A percentile compares a stretch with the other conserved stretches of the same genome.
These are phyloP conservation scores for Orchesella flavescens DNA, from an alignment of 2,888 invertebrate species.

Conservation along the genomic window DNA sequence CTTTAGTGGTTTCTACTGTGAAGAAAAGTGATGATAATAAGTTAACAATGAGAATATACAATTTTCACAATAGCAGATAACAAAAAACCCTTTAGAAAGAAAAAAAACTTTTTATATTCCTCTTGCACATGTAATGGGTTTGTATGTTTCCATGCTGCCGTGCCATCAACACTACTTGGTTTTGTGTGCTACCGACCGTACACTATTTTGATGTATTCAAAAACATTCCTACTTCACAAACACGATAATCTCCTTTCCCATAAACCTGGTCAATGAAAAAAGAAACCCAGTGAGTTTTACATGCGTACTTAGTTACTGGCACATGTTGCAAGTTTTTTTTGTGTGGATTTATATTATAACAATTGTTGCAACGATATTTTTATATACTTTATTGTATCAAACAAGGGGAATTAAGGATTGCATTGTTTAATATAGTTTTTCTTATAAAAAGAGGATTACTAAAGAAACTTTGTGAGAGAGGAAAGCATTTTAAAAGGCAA, in stretches of 20 bases:
- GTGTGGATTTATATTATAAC: conserved; percentile 16
- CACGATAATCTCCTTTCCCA: conserved; percentile 20
- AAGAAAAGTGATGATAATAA: conserved; percentile 20
- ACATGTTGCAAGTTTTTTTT: conserved; percentile 17
- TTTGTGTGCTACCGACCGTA: not conserved
- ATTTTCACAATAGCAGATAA: conserved; percentile 33
- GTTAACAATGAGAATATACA: conserved; percentile 3
- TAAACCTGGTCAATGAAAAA: conserved; percentile 21
- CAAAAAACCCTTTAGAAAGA: not conserved
- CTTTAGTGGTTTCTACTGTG: not conserved
- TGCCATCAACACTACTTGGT: not conserved
- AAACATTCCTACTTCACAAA: not conserved
- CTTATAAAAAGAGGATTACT: not conserved
- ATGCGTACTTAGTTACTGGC: conserved; percentile 6
- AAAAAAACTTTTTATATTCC: not conserved
- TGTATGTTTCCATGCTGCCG: not conserved
- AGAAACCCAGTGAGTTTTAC: conserved; percentile 3
- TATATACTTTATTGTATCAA: too few relatives aligned
- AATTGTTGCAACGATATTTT: not conserved
- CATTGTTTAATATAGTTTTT: not conserved
- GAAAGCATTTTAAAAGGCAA: conserved; percentile 20
- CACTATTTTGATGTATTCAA: too few relatives aligned
- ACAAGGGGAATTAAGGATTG: too few relatives aligned
- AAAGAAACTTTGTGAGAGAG: conserved; percentile 6
- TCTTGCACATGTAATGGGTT: not conserved